Percentiles rank a stretch among this genome's conserved stretches.
phyloP scores from a whole-genome alignment of 2,888 invertebrate species.

The Iphiclides podalirius region DNA sequence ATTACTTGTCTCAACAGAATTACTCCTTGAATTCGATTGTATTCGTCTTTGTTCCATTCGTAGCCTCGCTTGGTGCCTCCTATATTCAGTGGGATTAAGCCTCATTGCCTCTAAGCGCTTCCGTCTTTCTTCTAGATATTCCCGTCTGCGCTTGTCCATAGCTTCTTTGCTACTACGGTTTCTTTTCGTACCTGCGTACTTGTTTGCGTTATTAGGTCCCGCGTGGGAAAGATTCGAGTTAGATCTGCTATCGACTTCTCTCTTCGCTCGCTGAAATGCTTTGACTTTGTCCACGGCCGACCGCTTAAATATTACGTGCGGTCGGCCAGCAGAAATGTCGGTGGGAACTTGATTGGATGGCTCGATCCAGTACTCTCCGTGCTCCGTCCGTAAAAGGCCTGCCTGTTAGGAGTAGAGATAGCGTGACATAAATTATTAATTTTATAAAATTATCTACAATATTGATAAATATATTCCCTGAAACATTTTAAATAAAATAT shows the following conservation, averaged over 20 bases:
- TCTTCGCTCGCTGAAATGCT: conserved; percentile 60
- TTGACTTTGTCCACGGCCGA: conserved; percentile 79
- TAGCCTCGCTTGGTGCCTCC: conserved; percentile 54
- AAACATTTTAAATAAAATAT: too few species aligned
- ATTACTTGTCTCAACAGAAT: conserved; percentile 51
- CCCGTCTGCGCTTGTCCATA: conserved; percentile 61
- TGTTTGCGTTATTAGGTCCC: conserved; percentile 46
- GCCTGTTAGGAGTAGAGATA: conserved; percentile 68
- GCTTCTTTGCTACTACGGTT: conserved; percentile 82
- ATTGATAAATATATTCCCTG: background rate
- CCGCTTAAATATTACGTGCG: conserved; percentile 84
- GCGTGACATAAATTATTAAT: background rate
- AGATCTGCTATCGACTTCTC: conserved; percentile 45
- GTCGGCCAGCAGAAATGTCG: conserved; percentile 66
- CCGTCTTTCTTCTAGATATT: conserved; percentile 58
- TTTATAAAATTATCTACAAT: background rate
- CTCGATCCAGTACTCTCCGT: conserved; percentile 86
- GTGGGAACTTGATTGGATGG: conserved; percentile 79
- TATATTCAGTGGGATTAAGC: conserved; percentile 61
- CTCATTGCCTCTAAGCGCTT: conserved; percentile 59
- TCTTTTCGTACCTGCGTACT: conserved; percentile 58
- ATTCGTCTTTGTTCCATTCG: conserved; percentile 58
- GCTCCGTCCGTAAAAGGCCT: conserved; percentile 83
- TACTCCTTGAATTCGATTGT: conserved; percentile 45
- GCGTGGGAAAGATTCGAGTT: conserved; percentile 37